Conservation (phyloP, 2,888 invertebrate species). For the Elgonia sp. region DNA sequence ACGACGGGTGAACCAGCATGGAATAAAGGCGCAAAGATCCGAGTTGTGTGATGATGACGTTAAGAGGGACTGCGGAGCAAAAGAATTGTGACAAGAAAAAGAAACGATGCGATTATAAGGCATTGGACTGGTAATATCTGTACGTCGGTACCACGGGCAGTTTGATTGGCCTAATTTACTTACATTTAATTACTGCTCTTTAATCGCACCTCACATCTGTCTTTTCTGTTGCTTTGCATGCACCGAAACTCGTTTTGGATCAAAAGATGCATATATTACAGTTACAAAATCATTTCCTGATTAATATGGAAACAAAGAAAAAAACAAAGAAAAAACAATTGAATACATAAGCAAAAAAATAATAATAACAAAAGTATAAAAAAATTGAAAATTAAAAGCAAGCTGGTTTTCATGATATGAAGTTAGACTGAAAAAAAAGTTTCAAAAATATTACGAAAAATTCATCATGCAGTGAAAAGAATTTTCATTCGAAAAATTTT, state of each 20-base stretch:
- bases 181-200: constrained; percentile 85
- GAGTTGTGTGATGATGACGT: constrained; percentile 73
- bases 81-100: constrained; percentile 74
- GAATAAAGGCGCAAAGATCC: constrained; percentile 76
- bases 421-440: too few relatives aligned
- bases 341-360: too few relatives aligned
- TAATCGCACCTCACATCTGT: constrained; percentile 76
- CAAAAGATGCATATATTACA: constrained; percentile 49
- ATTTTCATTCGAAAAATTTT: constrained; percentile 34
- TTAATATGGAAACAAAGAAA: neutral
- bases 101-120: constrained; percentile 67
- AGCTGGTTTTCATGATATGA: too few relatives aligned
- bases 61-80: constrained; percentile 55
- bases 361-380: too few relatives aligned
- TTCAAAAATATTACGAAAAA: too few relatives aligned
- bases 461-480: too few relatives aligned
- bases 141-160: constrained; percentile 77
- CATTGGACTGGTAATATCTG: constrained; percentile 64
- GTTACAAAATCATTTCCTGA: constrained; percentile 39
- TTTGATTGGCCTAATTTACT: constrained; percentile 85
- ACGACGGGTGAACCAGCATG: constrained; percentile 76
- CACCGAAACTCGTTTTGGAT: constrained; percentile 67
- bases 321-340: too few relatives aligned
- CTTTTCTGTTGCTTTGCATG: constrained; percentile 62
- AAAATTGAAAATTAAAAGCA: too few relatives aligned